Conservation (phyloP, 2,888 invertebrate species). For the Nemoura dubitans region DNA sequence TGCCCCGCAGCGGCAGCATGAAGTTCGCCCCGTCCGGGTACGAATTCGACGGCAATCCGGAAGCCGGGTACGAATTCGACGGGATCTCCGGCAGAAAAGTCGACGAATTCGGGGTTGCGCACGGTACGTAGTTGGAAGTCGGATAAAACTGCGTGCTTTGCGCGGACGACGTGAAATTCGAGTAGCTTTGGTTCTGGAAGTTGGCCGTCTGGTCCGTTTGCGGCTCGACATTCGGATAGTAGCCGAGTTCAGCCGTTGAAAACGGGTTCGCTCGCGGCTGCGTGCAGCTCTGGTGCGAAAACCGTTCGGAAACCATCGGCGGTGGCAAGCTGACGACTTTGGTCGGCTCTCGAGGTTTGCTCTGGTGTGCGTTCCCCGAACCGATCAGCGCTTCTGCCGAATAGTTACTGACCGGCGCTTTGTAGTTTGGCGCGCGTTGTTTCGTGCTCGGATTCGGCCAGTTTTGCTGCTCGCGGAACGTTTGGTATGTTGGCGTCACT, state of each 20-base stretch:
- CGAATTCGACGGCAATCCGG: background rate
- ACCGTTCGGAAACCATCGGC: slow-evolving; percentile 49
- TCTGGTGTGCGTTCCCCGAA: background rate
- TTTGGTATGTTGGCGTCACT: background rate
- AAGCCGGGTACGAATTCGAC: background rate
- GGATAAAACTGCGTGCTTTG: background rate
- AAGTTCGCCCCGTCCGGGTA: background rate
- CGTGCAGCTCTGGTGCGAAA: slow-evolving; percentile 24
- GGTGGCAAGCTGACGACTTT: slow-evolving; percentile 48
- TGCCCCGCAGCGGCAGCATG: background rate
- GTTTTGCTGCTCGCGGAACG: background rate
- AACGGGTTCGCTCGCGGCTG: background rate
- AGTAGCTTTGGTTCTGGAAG: slow-evolving; percentile 27
- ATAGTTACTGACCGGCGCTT: slow-evolving; percentile 56
- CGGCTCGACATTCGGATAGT: background rate
- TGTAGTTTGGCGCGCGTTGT: slow-evolving; percentile 34
- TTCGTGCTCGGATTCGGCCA: background rate
- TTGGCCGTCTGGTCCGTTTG: background rate
- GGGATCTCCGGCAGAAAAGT: background rate
- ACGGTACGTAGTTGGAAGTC: background rate
- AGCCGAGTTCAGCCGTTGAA: background rate
- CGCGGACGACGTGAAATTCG: background rate
- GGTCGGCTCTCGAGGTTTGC: background rate
- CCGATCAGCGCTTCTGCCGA: slow-evolving; percentile 61
- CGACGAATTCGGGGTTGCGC: background rate